Evolutionary conservation across 1,140 invertebrate species (phyloP), one percentile per base, ranked within the genome.

Genomic region (Spodoptera litura): DNA sequence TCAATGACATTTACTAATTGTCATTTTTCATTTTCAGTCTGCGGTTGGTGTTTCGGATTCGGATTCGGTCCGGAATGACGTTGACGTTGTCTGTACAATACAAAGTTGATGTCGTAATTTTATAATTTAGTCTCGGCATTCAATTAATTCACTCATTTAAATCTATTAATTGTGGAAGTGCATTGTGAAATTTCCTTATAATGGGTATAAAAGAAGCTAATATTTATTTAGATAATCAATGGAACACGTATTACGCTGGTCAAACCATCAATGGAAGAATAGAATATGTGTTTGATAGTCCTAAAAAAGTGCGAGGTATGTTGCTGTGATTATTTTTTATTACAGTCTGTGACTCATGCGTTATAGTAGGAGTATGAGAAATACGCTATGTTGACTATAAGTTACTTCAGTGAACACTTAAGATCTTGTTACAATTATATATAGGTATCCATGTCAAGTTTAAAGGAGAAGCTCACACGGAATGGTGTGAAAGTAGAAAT

Each of bases 381-480:
- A 59, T 66, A 25, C 10, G 52, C 4, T 52, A 49, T 59, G 79
- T 77, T 72, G 51, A 56, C 6, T 44, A 5, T 31, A 31, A 31
- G 31, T 31, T 31, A 31, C 31, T 31, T 20, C 20, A 20, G 20
- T 20, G 20, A 31, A 31, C 31, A 31, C 31, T 5, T 44, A 44
- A 44, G 38, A 44, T 44, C 9, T 44, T 44, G 38, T 9, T 44
- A 1, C 38, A 44, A 44, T 9, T 44, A 44, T 44, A 92, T 92
- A n/a, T 82, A 97, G 97, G 96, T 78, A 96, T 97, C 71, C 95
- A 95, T 79, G 95, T 97, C 15, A 96, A 96, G 71, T 95, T 97
- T 80, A 96, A 97, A 91, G 97, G 97, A 25, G 96, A 96, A 87
- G 96, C 97, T 0, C 96, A 97, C 81, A 97, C 96, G 10, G 95